Evolutionary conservation across 2,797 vertebrate species (phyloP).

Genomic region (Pangasius mekongensis): DNA sequence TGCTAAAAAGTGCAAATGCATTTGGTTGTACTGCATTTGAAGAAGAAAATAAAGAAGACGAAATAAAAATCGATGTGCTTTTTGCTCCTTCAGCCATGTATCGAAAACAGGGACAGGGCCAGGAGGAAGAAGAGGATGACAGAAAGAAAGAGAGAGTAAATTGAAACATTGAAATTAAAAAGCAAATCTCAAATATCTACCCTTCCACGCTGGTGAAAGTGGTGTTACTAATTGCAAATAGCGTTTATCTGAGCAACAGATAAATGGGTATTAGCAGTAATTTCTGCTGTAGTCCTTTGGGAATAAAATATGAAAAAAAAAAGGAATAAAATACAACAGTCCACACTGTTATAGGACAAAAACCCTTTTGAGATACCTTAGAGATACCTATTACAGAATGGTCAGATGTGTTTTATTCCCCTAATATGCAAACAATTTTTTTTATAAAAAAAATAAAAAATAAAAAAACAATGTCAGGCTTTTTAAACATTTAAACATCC

Average conservation of each 20-base stretch:
- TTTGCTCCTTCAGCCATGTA: conserved; percentile 22
- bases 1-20: conserved; percentile 38
- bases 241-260: not conserved
- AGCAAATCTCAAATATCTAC: not conserved
- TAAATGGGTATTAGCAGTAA: not conserved
- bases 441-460: not conserved
- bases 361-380: not conserved
- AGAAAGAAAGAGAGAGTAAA: not conserved
- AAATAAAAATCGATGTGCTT: conserved; percentile 12
- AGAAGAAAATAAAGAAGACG: conserved; percentile 5
- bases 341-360: not conserved
- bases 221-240: not conserved
- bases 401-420: not conserved
- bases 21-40: conserved; percentile 32
- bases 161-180: conserved; percentile 8
- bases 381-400: not conserved
- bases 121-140: not conserved
- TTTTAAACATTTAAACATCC: not conserved
- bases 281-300: not conserved
- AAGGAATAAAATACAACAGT: not conserved
- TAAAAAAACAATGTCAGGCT: not conserved
- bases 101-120: not conserved
- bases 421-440: not conserved
- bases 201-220: not conserved
- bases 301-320: not conserved